Percentiles rank a stretch among this genome's conserved stretches.
phyloP scores from a whole-genome alignment of 2,888 invertebrate genomes.

The Pasiphila rectangulata region DNA sequence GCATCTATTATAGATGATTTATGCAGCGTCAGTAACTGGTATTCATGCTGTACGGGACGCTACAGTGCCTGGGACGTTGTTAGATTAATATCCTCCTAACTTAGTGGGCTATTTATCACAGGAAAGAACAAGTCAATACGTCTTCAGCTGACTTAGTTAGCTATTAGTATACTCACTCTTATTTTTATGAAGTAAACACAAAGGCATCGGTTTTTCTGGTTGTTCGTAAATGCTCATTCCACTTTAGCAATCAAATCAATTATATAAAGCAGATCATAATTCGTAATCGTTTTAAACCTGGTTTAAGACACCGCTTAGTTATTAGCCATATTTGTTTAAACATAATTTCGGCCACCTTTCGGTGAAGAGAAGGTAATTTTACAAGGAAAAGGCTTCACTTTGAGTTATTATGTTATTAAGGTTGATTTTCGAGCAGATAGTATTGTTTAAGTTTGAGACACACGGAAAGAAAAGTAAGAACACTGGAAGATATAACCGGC shows the following conservation, averaged over 20 bases:
- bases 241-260: neutral
- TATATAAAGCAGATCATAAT: slow-evolving; percentile 4
- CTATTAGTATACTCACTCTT: no score
- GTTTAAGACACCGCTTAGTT: slow-evolving; percentile 6
- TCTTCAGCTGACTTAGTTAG: no score
- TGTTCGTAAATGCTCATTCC: neutral
- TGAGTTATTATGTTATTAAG: slow-evolving; percentile 48
- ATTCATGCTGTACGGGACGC: no score
- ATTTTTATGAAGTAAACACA: no score
- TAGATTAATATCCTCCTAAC: no score
- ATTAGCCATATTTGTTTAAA: slow-evolving; percentile 22
- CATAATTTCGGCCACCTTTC: slow-evolving; percentile 15
- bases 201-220: no score
- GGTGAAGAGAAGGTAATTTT: slow-evolving; percentile 19
- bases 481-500: no score
- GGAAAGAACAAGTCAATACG: no score
- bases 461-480: slow-evolving; percentile 26
- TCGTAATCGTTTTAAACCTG: neutral
- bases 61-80: no score
- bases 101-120: no score
- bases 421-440: slow-evolving; percentile 34
- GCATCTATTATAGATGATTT: no score
- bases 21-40: no score
- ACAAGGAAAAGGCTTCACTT: slow-evolving; percentile 36
- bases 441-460: slow-evolving; percentile 15